These are phyloP conservation scores for Drosophila eugracilis DNA, from an alignment of 1,140 invertebrate genomes.

Conservation along the genomic window DNA sequence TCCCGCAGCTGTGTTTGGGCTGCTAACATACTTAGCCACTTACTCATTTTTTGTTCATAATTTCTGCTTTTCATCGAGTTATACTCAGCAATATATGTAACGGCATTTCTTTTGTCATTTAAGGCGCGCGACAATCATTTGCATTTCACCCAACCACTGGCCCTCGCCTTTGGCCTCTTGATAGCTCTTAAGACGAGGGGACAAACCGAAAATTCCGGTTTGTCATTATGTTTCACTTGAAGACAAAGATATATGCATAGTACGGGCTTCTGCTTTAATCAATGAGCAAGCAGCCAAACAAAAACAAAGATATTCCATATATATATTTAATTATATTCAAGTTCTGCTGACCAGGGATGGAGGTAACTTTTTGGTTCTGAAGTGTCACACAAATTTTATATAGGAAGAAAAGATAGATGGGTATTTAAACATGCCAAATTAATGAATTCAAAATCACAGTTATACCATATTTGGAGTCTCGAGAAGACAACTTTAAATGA, in stretches of 20 bases:
- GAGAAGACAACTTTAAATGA: conserved; percentile 14
- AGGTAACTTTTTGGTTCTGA: neutral
- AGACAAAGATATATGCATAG: conserved; percentile 41
- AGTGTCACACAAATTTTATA: conserved; percentile 9
- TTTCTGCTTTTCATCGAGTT: conserved; percentile 35
- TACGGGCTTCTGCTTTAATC: conserved; percentile 63
- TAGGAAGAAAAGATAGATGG: conserved; percentile 34
- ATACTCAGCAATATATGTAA: conserved; percentile 68
- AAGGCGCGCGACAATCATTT: conserved; percentile 45
- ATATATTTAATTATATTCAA: conserved; percentile 43
- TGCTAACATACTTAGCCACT: conserved; percentile 53
- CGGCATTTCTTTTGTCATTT: conserved; percentile 71
- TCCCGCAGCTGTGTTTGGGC: conserved; percentile 57
- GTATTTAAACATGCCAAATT: conserved; percentile 15
- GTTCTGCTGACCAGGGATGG: conserved; percentile 38
- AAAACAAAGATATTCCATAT: conserved; percentile 17
- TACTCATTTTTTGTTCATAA: conserved; percentile 70
- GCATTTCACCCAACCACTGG: conserved; percentile 24
- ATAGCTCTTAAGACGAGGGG: conserved; percentile 18
- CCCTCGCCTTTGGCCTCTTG: conserved; percentile 2
- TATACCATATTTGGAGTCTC: conserved; percentile 15
- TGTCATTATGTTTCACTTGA: conserved; percentile 68
- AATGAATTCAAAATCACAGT: conserved; percentile 24
- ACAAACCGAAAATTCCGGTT: conserved; percentile 65
- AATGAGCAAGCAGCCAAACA: conserved; percentile 38